These are phyloP conservation scores for Rhynchomys soricoides DNA, from an alignment of 2,113 vertebrate genomes.

Conservation along the genomic window DNA sequence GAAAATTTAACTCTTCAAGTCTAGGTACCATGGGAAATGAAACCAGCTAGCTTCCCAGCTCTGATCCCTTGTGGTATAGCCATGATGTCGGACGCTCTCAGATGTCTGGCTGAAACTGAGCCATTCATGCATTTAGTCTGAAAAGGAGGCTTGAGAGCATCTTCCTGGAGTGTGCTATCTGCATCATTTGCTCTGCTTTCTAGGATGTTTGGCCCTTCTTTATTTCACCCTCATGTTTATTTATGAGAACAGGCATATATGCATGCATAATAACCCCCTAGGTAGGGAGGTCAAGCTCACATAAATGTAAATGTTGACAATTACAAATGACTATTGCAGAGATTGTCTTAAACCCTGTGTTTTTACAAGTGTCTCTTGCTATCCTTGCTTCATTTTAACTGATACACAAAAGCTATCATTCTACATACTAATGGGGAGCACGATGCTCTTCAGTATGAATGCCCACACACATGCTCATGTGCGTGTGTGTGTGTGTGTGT, in stretches of 20 bases:
- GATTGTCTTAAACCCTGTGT: neutral
- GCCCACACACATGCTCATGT: no score
- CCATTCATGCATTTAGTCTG: neutral
- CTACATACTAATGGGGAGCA: neutral
- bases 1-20: neutral
- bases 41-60: neutral
- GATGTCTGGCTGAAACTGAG: neutral
- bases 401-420: neutral
- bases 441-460: neutral
- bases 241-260: neutral
- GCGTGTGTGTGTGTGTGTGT: neutral
- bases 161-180: no score
- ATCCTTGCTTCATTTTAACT: neutral
- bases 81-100: neutral
- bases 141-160: neutral
- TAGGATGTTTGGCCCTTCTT: neutral
- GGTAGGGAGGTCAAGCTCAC: neutral
- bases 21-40: neutral
- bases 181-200: neutral
- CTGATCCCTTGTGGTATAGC: rapidly evolving
- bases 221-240: neutral
- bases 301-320: neutral
- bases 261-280: neutral
- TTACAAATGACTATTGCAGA: neutral
- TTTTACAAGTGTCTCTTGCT: neutral